Evolutionary conservation across 1,140 invertebrate species (phyloP), one percentile per base, ranked within the genome.

Genomic region (Drosophila rufa): DNA sequence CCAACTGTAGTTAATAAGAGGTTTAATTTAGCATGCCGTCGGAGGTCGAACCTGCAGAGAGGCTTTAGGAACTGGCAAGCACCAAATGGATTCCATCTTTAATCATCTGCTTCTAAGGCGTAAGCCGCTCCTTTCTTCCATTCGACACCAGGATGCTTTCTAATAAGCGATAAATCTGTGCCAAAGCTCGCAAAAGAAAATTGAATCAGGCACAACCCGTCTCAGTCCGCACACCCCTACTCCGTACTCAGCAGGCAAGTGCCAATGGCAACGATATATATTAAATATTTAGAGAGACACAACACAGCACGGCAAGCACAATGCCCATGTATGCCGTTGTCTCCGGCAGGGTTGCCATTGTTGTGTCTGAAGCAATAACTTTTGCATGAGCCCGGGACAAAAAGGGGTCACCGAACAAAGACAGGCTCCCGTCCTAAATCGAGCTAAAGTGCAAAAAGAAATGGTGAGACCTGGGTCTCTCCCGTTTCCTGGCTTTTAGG

Each of bases 91-190:
- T 22, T 55, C 11, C 40, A 12, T 22, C 45, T 19, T 56, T 60
- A 71, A 76, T 67, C 61, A 82, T 74, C 50, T 61, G 51, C 53
- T 80, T 15, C 27, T 42, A 14, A 30, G 50, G 17, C 58, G 9
- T 75, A 82, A 82, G 45, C 60, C 15, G 17, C 65, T 33, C 25
- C 8, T 51, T 67, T 40, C 33, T 27, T 30, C 15, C 25, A 22
- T 17, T 33, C 61, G 36, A 50, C 46, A 45, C 22, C 47, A 79
- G 59, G 43, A 60, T 79, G 68, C 56, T 67, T 79, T 80, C 70
- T 71, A 84, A 84, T 80, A 84, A 80, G 73, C 71, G 81, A 84
- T 84, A 83, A 84, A 84, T 83, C 81, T 84, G 50, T 71, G 57
- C 40, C 48, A 79, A 66, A 48, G 46, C 67, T 56, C 27, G 46